Conservation (phyloP, 1,140 invertebrate genomes). For the Ephestia elutella region DNA sequence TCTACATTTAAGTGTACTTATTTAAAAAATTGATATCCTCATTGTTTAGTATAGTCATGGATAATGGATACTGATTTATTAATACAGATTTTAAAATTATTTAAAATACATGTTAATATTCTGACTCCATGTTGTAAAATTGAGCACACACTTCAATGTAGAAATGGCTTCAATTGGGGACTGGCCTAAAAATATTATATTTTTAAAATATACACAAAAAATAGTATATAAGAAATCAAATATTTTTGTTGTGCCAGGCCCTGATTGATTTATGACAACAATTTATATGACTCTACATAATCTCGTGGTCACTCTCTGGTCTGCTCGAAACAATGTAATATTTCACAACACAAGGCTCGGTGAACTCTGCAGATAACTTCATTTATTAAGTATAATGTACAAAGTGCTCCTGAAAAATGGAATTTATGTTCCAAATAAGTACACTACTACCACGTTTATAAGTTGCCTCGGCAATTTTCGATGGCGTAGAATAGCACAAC, state of each 20-base stretch:
- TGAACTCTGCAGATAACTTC: slow-evolving; percentile 14
- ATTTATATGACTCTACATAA: not conserved
- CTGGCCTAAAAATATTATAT: not conserved
- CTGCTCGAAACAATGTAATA: slow-evolving; percentile 3
- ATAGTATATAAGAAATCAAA: not conserved
- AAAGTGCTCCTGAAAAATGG: slow-evolving; percentile 6
- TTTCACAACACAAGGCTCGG: slow-evolving; percentile 13
- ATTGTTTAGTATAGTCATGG: too few relatives aligned
- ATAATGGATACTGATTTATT: too few relatives aligned
- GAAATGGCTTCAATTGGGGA: not conserved
- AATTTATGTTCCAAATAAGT: slow-evolving; percentile 32
- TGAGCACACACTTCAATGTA: not conserved
- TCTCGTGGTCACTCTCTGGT: slow-evolving; percentile 11
- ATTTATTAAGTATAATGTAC: slow-evolving; percentile 13
- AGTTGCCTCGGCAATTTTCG: too few relatives aligned
- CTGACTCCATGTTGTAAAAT: too few relatives aligned
- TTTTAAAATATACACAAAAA: not conserved
- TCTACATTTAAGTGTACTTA: not conserved
- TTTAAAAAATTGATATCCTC: too few relatives aligned
- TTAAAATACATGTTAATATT: too few relatives aligned
- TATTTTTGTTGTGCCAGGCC: not conserved
- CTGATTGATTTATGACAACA: not conserved
- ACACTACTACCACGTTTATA: too few relatives aligned
- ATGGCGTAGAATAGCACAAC: too few relatives aligned
- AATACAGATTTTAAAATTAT: too few relatives aligned